These are phyloP conservation scores for Theristus sp. DNA, from an alignment of 2,888 invertebrate species.

Conservation along the genomic window DNA sequence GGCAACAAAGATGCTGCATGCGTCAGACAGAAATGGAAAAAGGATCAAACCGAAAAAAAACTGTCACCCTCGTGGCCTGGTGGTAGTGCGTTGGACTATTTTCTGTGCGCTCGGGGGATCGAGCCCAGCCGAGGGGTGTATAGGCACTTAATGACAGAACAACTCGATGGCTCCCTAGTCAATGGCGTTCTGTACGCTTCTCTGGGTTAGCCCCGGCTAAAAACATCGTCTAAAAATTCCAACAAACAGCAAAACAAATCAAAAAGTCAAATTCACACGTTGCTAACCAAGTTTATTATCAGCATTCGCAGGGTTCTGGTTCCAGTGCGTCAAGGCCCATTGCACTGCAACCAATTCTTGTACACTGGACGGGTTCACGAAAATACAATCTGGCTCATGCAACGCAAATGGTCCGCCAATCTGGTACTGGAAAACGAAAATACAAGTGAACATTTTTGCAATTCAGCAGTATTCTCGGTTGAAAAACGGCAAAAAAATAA, in stretches of 20 bases:
- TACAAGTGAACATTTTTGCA: no score
- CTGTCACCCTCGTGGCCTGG: no score
- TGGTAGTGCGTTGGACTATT: no score
- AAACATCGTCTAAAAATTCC: not conserved
- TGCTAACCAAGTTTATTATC: not conserved
- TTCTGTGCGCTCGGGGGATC: no score
- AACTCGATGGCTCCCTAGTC: no score
- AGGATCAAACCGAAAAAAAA: not conserved
- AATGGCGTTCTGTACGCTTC: not conserved
- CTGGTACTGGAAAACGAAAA: constrained; percentile 1
- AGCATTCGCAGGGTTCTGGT: constrained; percentile 18
- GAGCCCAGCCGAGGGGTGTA: no score
- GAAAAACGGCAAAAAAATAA: no score
- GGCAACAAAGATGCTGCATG: not conserved
- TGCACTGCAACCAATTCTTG: constrained; percentile 28
- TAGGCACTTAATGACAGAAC: no score
- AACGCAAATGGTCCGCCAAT: constrained; percentile 9
- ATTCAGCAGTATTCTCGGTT: no score
- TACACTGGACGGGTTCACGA: constrained; percentile 19
- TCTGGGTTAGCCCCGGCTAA: not conserved
- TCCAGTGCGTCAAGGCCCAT: constrained; percentile 28
- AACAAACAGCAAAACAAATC: not conserved
- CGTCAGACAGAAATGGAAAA: not conserved
- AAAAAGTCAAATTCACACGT: not conserved
- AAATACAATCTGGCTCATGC: constrained; percentile 20